Base-by-base conservation (phyloP, 2,888 invertebrate species). In the Parnassius orleans region DNA sequence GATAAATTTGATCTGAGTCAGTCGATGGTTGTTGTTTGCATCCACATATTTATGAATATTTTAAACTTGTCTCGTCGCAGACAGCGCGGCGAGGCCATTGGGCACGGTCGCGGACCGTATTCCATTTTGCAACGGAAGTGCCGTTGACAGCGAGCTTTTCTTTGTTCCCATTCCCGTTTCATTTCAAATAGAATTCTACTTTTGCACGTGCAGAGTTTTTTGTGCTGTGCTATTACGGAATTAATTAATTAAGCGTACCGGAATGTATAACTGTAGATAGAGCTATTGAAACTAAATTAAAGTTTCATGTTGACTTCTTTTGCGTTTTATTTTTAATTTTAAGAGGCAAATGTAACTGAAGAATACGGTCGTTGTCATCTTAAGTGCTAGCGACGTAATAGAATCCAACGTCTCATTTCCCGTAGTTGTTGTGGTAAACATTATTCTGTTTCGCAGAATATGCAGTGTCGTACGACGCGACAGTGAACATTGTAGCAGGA, bases 71-170 rank as follows among this genome's bases (percentile, higher is more conserved):
- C 65, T 24, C 68, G 75, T 68, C 66, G 71, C 76, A 79, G 79
- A 76, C 79, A 72, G 72, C 72, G 51, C 72, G 65, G 67, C 72
- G 51, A 72, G 65, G 67, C 69, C 71, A 70, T 75, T 71, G 70
- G 69, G 68, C 69, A 73, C 72, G 70, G 68, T 69, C 64, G 74
- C 69, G 74, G 74, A 79, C 79, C 78, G 79, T 77, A 79, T 86
- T 86, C 85, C 81, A 86, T 85, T 86, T 84, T 75, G 78, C 80
- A 83, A 82, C 81, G 82, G 84, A 84, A 84, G 80, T 82, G 80
- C 80, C 82, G 82, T 79, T 87, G 87, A 85, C 86, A 86, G 83
- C 83, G 81, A 82, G 81, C 79, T 79, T 79, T 83, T 81, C 86
- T 87, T 87, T 84, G 86, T 88, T 83, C 83, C 80, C 65, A 59